A percentile compares a stretch with the other conserved stretches of the same genome.
Conservation (phyloP, 2,797 vertebrate species). For the Gymnothorax javanicus region DNA sequence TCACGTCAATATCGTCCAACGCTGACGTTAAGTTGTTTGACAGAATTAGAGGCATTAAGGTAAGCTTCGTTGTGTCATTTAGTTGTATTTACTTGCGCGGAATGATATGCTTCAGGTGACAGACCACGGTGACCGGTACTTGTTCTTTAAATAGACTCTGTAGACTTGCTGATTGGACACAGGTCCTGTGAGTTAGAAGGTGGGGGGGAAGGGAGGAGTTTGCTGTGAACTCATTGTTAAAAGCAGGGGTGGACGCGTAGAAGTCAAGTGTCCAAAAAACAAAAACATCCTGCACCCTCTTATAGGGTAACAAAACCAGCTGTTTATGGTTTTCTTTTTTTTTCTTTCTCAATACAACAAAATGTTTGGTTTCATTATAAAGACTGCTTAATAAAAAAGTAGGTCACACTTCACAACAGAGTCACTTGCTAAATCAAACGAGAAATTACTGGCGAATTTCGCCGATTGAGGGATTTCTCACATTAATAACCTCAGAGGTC, state of each 20-base stretch:
- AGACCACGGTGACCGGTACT: constrained; percentile 79
- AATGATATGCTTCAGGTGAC: constrained; percentile 73
- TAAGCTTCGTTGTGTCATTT: constrained; percentile 45
- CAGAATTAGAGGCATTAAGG: not conserved
- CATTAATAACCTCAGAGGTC: not conserved
- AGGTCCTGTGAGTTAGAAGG: constrained; percentile 7
- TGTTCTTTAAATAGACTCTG: constrained; percentile 95
- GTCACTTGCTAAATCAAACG: constrained; percentile 21
- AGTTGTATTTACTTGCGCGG: constrained; percentile 80
- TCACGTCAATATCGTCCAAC: not conserved
- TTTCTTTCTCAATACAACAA: constrained; percentile 32
- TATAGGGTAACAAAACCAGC: not conserved
- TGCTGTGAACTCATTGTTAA: constrained; percentile 32
- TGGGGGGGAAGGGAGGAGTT: not conserved
- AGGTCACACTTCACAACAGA: constrained; percentile 17
- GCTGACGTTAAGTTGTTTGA: not conserved
- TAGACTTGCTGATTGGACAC: constrained; percentile 69
- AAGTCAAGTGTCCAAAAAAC: constrained; percentile 13
- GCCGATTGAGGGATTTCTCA: not conserved
- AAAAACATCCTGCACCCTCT: constrained; percentile 23
- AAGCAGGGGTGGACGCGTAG: constrained; percentile 11
- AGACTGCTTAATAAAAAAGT: not conserved
- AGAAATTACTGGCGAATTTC: not conserved
- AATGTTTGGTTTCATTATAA: not conserved
- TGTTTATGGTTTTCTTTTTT: constrained; percentile 32